Percentiles rank a stretch among this genome's conserved stretches.
phyloP scores from a whole-genome alignment of 1,140 invertebrate genomes.

The Pomacea maculata region DNA sequence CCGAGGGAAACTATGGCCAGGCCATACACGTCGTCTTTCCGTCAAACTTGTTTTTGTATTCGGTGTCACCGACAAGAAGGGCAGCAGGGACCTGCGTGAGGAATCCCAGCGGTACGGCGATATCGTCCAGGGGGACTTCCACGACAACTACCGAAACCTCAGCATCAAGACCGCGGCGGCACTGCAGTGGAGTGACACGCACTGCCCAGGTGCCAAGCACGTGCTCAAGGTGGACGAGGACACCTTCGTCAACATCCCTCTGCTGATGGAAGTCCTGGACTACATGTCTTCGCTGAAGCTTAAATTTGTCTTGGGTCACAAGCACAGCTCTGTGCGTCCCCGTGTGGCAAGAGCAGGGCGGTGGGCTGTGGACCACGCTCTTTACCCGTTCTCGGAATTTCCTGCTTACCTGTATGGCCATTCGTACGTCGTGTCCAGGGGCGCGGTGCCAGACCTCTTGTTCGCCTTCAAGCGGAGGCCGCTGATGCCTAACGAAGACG shows the following conservation, averaged over 20 bases:
- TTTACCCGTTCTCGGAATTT: slow-evolving; percentile 42
- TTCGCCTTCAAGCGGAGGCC: slow-evolving; percentile 42
- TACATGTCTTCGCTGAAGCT: not conserved
- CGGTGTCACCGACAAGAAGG: not conserved
- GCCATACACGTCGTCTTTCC: not conserved
- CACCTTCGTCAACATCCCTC: slow-evolving; percentile 71
- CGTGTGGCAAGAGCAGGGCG: slow-evolving; percentile 29
- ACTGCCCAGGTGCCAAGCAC: slow-evolving; percentile 74
- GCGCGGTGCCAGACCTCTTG: slow-evolving; percentile 36
- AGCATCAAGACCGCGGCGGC: slow-evolving; percentile 79
- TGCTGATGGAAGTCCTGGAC: slow-evolving; percentile 35
- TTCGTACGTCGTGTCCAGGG: slow-evolving; percentile 50
- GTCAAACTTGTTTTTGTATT: slow-evolving; percentile 28
- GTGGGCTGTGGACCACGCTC: slow-evolving; percentile 42
- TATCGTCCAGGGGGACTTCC: slow-evolving; percentile 51
- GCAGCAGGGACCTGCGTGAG: slow-evolving; percentile 15
- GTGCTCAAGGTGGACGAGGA: slow-evolving; percentile 92
- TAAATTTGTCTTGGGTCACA: slow-evolving; percentile 11
- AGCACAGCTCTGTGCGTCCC: slow-evolving; percentile 12
- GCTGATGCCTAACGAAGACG: slow-evolving; percentile 62
- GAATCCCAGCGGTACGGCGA: slow-evolving; percentile 42
- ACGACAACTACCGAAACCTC: slow-evolving; percentile 51
- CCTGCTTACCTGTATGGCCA: slow-evolving; percentile 53
- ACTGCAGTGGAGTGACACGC: slow-evolving; percentile 76
- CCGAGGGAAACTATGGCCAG: slow-evolving; percentile 1